Base-by-base conservation (phyloP, 2,113 vertebrate genomes). In the Mesocricetus auratus region DNA sequence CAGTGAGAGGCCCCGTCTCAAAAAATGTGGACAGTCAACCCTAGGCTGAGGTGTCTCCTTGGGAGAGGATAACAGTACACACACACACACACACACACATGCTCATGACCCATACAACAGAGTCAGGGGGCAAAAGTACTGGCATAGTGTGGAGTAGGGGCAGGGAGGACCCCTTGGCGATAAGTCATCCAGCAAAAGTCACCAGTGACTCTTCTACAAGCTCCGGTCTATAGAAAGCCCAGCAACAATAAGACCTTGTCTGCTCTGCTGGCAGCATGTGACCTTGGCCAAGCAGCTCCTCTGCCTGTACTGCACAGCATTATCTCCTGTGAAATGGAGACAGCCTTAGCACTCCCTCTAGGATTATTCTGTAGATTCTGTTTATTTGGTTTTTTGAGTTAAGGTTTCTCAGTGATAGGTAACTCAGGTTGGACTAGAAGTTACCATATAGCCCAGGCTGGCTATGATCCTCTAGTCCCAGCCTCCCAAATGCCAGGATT, bases 231-330 rank as follows among this genome's bases (percentile, higher is more conserved):
- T 5, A 6, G n/a, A 16, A 22, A 90, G 50, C 69, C 58, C 42
- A 64, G 66, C 6, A 78, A 86, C 93, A 94, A 50, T 21, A 3
- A 68, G 17, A 24, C 9, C 3, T 94, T 93, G 39, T 93, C 64
- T 15, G 3, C 15, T 15, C 21, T 82, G 33, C 39, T 71, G 39
- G 68, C 87, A 36, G 21, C 29, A 22, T 45, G 58, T 85, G 91
- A 87, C 90, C 95, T 94, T 95, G 74, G 88, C 66, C 87, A 36
- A 74, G 75, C 75, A 36, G 21, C 66, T 71, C 71, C 6, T 19
- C 16, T 39, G 39, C 29, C n/a, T 8, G n/a, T 31, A 2, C 45
- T 29, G n/a, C 47, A 39, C 8, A 7, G 10, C 75, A 60, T 78
- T 62, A 39, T 56, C 64, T 73, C 79, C 50, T 79, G 5, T n/a